These are phyloP conservation scores for Adelphocoris suturalis DNA, from an alignment of 2,888 invertebrate genomes.

Conservation along the genomic window DNA sequence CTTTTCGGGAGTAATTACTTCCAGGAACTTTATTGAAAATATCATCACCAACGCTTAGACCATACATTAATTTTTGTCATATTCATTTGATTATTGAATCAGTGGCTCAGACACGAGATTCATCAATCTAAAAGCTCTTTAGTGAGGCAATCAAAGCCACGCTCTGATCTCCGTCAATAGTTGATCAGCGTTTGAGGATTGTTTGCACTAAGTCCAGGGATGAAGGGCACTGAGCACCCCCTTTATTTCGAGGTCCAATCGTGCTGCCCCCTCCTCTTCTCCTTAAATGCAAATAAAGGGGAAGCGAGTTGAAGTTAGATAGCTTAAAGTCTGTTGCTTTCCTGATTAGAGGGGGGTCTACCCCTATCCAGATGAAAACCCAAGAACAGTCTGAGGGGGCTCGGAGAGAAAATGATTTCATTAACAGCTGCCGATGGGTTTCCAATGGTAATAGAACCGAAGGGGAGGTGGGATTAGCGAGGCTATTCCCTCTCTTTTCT, in stretches of 20 bases:
- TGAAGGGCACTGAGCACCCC: slow-evolving; percentile 16
- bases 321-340: slow-evolving; percentile 65
- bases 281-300: slow-evolving; percentile 56
- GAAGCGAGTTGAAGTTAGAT: slow-evolving; percentile 51
- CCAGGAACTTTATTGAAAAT: neutral
- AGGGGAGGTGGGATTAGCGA: slow-evolving; percentile 38
- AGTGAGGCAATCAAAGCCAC: slow-evolving; percentile 40
- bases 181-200: slow-evolving; percentile 43
- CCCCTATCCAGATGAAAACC: slow-evolving; percentile 43
- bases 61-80: neutral
- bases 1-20: neutral
- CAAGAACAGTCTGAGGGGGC: slow-evolving; percentile 45
- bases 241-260: slow-evolving; percentile 10
- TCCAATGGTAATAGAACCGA: slow-evolving; percentile 75
- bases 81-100: neutral
- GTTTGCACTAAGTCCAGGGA: slow-evolving; percentile 52
- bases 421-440: slow-evolving; percentile 75
- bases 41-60: neutral
- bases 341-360: slow-evolving; percentile 57
- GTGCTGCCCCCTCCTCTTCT: neutral
- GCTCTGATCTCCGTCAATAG: slow-evolving; percentile 46
- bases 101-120: neutral
- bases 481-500: slow-evolving; percentile 30
- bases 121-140: slow-evolving; percentile 22
- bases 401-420: slow-evolving; percentile 75